Percentiles rank a stretch among this genome's conserved stretches.
Evolutionary conservation across 2,888 invertebrate species (phyloP).

Genomic region (Pristionchus exspectatus): DNA sequence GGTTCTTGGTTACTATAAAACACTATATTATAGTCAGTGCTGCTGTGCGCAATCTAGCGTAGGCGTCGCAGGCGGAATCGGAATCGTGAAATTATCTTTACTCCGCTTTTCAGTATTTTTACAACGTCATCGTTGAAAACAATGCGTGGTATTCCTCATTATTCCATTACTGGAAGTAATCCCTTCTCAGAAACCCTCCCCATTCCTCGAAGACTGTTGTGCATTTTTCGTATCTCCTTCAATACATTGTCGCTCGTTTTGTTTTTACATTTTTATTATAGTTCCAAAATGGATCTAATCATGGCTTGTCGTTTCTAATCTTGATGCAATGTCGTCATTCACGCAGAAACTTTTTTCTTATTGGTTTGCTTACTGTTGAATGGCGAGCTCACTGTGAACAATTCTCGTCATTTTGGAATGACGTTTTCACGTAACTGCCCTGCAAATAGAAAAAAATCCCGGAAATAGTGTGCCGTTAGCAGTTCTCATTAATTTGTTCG

Average conservation of each 20-base stretch:
- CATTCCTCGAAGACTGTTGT: not conserved
- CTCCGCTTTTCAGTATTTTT: too few relatives aligned
- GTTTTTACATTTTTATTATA: not conserved
- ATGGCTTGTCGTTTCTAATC: not conserved
- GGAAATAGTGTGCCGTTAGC: too few relatives aligned
- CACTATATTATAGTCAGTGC: not conserved
- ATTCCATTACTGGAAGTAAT: not conserved
- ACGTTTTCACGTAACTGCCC: not conserved
- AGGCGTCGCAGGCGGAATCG: not conserved
- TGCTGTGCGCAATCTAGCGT: not conserved
- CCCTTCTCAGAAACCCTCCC: not conserved
- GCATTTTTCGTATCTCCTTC: not conserved
- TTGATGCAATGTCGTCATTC: not conserved
- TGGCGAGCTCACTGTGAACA: not conserved
- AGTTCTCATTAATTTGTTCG: too few relatives aligned
- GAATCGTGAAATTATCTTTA: too few relatives aligned
- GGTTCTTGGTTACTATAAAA: too few relatives aligned
- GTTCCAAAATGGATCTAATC: not conserved
- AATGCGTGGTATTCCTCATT: not conserved
- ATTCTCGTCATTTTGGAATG: not conserved
- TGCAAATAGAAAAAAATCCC: not conserved
- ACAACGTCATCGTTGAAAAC: not conserved
- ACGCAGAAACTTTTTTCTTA: not conserved
- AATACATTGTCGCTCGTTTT: not conserved
- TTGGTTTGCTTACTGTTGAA: slow-evolving; percentile 4